Evolutionary conservation across 2,888 invertebrate genomes (phyloP).

Genomic region (Pseudolycoriella hygida): DNA sequence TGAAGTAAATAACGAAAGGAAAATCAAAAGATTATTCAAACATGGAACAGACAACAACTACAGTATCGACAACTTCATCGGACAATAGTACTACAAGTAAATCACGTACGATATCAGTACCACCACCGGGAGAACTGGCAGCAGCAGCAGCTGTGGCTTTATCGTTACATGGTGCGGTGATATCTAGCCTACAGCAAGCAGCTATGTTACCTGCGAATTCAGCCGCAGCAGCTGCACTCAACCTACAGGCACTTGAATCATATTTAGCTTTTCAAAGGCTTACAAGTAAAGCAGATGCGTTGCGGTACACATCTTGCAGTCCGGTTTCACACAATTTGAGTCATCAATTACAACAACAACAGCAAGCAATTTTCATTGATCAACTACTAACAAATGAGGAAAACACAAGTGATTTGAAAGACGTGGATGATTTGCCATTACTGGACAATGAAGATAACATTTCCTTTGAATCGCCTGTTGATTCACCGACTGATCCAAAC

Average conservation of each 20-base stretch:
- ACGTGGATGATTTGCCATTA: conserved; percentile 54
- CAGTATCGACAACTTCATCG: conserved; percentile 5
- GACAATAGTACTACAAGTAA: conserved; percentile 1
- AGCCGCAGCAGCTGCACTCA: conserved; percentile 67
- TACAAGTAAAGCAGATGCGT: conserved; percentile 49
- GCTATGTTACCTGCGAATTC: conserved; percentile 66
- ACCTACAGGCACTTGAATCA: conserved; percentile 71
- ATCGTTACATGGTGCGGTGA: conserved; percentile 66
- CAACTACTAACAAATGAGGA: conserved; percentile 15
- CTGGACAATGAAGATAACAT: conserved; percentile 58
- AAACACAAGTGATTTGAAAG: conserved; percentile 32
- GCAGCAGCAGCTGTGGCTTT: conserved; percentile 47
- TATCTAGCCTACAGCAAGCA: conserved; percentile 68
- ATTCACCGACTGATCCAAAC: conserved; percentile 27
- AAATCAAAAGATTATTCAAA: neutral
- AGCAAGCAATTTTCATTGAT: conserved; percentile 7
- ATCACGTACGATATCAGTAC: conserved; percentile 7
- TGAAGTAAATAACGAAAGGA: no score
- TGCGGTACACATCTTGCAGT: conserved; percentile 29
- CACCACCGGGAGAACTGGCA: conserved; percentile 35
- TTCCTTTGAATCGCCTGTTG: conserved; percentile 36
- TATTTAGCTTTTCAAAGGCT: conserved; percentile 69
- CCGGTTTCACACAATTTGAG: conserved; percentile 10
- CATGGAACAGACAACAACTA: conserved; percentile 5
- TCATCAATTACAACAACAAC: conserved; percentile 13